Conservation (phyloP, 2,888 invertebrate genomes). For the Papilio elwesi region DNA sequence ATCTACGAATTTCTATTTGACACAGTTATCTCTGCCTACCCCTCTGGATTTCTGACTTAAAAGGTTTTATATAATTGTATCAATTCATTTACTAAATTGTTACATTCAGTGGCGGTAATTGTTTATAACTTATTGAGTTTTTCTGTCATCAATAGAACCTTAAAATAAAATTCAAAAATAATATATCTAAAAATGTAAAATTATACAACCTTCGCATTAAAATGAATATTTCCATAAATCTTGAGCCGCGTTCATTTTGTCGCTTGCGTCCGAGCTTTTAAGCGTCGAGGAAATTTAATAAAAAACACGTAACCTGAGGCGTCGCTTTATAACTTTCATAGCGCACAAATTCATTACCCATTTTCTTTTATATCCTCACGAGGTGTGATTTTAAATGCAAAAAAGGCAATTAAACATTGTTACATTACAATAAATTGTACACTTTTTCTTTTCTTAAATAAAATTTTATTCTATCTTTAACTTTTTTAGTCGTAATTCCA, state of each 20-base stretch:
- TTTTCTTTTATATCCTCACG: background rate
- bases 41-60: no score
- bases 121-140: no score
- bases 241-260: slow-evolving; percentile 8
- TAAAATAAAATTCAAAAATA: background rate
- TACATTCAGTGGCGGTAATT: no score
- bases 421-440: background rate
- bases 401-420: background rate
- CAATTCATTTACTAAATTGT: no score
- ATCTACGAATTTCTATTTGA: no score
- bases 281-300: slow-evolving; percentile 7
- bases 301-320: slow-evolving; percentile 11
- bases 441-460: background rate
- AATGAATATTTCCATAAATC: slow-evolving; percentile 25
- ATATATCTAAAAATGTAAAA: background rate
- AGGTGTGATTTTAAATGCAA: background rate
- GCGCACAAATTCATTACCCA: slow-evolving; percentile 1
- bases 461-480: no score
- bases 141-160: no score
- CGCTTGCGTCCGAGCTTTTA: slow-evolving; percentile 19
- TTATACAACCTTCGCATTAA: background rate
- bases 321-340: slow-evolving; percentile 6
- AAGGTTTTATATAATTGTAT: no score
- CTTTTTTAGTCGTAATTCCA: no score
- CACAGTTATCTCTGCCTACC: no score